Percentiles rank a stretch among this genome's conserved stretches.
These are phyloP conservation scores for Harpagoxenus sublaevis DNA, from an alignment of 2,888 invertebrate genomes.

Conservation along the genomic window DNA sequence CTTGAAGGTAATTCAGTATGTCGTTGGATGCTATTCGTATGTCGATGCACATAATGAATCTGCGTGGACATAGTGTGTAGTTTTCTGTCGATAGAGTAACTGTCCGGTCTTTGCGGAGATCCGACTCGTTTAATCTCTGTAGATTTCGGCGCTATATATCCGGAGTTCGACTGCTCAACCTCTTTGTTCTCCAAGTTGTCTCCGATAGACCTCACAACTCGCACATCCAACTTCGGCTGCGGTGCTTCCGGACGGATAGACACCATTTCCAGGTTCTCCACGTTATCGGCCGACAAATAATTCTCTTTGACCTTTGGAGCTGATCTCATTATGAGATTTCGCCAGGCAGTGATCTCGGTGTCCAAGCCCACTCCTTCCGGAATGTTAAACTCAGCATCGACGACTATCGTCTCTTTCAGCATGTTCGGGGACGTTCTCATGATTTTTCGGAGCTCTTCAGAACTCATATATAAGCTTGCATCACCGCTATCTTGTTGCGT, in stretches of 20 bases:
- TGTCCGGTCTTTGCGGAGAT: constrained; percentile 14
- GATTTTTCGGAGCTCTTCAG: not conserved
- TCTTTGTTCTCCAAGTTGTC: not conserved
- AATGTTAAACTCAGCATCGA: constrained; percentile 69
- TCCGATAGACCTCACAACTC: constrained; percentile 62
- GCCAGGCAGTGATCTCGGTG: constrained; percentile 77
- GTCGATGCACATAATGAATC: not conserved
- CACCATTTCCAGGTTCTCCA: constrained; percentile 46
- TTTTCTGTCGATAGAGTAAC: constrained; percentile 46
- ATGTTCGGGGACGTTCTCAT: not conserved
- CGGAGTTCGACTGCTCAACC: not conserved
- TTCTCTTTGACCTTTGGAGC: not conserved
- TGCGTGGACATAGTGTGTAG: constrained; percentile 59
- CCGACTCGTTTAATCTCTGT: not conserved
- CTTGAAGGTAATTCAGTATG: not conserved
- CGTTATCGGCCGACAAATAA: not conserved
- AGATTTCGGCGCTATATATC: not conserved
- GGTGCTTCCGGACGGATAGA: constrained; percentile 80
- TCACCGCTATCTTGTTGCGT: not conserved
- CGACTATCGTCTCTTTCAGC: constrained; percentile 24
- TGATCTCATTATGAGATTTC: constrained; percentile 68
- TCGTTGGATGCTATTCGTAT: not conserved
- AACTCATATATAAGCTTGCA: not conserved
- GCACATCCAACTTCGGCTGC: constrained; percentile 72
- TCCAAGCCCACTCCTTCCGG: constrained; percentile 59